Conservation (phyloP, 2,113 vertebrate genomes). For the Tapirus terrestris region DNA sequence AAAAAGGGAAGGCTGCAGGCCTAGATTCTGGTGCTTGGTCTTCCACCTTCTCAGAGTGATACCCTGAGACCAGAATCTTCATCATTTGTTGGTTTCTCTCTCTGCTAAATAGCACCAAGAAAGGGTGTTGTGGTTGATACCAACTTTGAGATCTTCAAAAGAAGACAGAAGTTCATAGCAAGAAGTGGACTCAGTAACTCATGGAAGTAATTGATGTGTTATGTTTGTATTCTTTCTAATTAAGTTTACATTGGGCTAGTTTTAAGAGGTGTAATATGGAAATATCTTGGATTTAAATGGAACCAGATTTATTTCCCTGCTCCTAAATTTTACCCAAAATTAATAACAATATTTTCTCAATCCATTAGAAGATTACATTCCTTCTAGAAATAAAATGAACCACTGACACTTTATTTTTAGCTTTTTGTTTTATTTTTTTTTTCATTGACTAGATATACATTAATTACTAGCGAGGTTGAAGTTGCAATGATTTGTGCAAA, state of each 20-base stretch:
- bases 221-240: not conserved
- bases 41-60: not conserved
- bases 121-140: not conserved
- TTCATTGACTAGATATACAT: not conserved
- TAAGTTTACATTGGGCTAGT: not conserved
- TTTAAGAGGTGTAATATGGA: not conserved
- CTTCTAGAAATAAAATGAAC: conserved; percentile 40
- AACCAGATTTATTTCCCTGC: not conserved
- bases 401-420: conserved; percentile 39
- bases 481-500: not conserved
- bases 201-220: not conserved
- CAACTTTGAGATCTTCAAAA: not conserved
- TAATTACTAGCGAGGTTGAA: conserved; percentile 42
- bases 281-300: not conserved
- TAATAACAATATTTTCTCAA: not conserved
- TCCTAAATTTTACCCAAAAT: not conserved
- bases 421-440: not conserved
- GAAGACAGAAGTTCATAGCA: not conserved
- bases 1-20: not conserved
- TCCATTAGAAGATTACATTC: not conserved
- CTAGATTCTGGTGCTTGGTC: not conserved
- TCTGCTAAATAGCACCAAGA: not conserved
- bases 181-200: not conserved
- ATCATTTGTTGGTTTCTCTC: not conserved
- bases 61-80: not conserved